These are phyloP conservation scores for Fragum fragum DNA, from an alignment of 2,888 invertebrate genomes.

Conservation along the genomic window DNA sequence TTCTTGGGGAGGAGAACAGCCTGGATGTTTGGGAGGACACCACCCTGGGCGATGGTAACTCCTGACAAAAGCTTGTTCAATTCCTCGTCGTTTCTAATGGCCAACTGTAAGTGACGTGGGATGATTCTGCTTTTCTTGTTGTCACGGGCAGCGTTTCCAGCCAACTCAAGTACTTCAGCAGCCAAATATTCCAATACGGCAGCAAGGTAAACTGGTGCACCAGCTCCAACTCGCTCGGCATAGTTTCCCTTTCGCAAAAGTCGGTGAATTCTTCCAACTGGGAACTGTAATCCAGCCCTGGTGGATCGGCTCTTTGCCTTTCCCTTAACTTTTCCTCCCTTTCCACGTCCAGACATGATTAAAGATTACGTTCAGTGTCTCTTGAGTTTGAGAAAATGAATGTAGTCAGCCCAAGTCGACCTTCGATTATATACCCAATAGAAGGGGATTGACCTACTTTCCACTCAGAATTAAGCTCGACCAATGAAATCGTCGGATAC, in stretches of 20 bases:
- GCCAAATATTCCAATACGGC: conserved; percentile 88
- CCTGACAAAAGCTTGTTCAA: conserved; percentile 92
- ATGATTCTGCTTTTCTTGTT: conserved; percentile 92
- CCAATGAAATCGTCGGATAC: background rate
- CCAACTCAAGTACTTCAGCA: conserved; percentile 89
- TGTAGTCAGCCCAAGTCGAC: too few relatives aligned
- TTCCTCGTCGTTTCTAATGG: conserved; percentile 94
- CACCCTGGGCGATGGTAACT: conserved; percentile 94
- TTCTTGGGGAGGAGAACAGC: conserved; percentile 92
- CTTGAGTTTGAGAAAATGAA: too few relatives aligned
- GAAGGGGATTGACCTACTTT: background rate
- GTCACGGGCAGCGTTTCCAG: conserved; percentile 88
- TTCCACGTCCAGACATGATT: conserved; percentile 87
- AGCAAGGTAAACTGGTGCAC: conserved; percentile 87
- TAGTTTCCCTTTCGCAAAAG: conserved; percentile 87
- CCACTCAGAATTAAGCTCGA: background rate
- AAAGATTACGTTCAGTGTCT: too few relatives aligned
- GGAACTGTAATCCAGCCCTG: conserved; percentile 87
- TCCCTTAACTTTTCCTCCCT: conserved; percentile 86
- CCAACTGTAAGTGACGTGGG: conserved; percentile 93
- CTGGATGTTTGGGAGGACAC: conserved; percentile 94
- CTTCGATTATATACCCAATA: too few relatives aligned
- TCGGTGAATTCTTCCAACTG: conserved; percentile 87
- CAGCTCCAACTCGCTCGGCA: conserved; percentile 87
- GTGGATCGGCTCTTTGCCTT: conserved; percentile 86